A percentile compares a stretch with the other conserved stretches of the same genome.
These are phyloP conservation scores for Patella pellucida DNA, from an alignment of 2,888 invertebrate genomes.

Conservation along the genomic window DNA sequence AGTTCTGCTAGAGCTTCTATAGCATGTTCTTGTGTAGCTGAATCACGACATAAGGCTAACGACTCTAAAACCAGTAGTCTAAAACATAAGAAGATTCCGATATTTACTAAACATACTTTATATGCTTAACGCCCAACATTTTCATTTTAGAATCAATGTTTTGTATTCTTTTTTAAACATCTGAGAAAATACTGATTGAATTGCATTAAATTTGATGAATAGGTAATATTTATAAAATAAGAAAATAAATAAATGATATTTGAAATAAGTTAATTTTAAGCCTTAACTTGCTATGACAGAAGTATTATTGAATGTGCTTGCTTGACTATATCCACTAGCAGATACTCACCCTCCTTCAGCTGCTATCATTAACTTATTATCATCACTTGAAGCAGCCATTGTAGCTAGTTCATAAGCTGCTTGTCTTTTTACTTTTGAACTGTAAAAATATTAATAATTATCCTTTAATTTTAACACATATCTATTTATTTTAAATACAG, in stretches of 20 bases:
- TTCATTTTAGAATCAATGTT: no score
- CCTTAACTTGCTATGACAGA: no score
- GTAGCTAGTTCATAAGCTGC: conserved; percentile 68
- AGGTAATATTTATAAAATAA: no score
- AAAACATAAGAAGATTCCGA: conserved; percentile 2
- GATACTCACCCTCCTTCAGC: conserved; percentile 65
- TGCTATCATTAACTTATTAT: conserved; percentile 68
- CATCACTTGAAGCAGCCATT: conserved; percentile 66
- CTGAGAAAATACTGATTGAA: no score
- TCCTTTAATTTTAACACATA: not conserved
- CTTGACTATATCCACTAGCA: no score
- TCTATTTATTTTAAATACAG: not conserved
- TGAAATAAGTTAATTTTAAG: no score
- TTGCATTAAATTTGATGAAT: no score
- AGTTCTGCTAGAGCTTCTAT: conserved; percentile 67
- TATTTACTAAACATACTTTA: no score
- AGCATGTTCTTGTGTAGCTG: conserved; percentile 65
- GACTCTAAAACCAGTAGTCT: conserved; percentile 61
- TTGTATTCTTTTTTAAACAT: no score
- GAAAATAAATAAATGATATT: no score
- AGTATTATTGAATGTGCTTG: no score
- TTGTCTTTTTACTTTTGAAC: conserved; percentile 59
- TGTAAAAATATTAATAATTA: conserved; percentile 20
- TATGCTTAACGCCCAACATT: no score
- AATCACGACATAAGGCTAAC: conserved; percentile 60